These are phyloP conservation scores for Balaeniceps rex DNA, from an alignment of 2,113 vertebrate genomes.

Conservation along the genomic window DNA sequence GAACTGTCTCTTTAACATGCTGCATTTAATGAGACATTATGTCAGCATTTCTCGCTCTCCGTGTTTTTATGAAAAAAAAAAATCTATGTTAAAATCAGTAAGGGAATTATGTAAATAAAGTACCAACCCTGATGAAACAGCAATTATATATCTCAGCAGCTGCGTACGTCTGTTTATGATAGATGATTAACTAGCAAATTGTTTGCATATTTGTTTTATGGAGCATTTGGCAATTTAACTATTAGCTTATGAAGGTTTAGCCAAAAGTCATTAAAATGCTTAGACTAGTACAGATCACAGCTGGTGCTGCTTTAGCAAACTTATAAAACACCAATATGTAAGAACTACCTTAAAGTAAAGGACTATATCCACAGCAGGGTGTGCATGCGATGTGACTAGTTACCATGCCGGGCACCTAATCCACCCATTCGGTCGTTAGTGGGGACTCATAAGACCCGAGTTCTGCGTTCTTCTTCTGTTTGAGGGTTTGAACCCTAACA, in stretches of 20 bases:
- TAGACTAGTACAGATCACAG: slow-evolving; percentile 45
- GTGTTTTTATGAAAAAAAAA: background rate
- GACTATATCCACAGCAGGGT: background rate
- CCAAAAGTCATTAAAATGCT: slow-evolving; percentile 72
- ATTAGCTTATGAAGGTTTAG: slow-evolving; percentile 71
- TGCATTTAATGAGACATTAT: slow-evolving; percentile 68
- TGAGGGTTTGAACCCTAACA: background rate
- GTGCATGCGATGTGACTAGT: background rate
- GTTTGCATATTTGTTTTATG: slow-evolving; percentile 74
- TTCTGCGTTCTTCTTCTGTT: background rate
- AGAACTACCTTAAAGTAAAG: background rate
- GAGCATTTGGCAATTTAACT: slow-evolving; percentile 73
- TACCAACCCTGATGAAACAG: slow-evolving; percentile 59
- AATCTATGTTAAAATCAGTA: slow-evolving; percentile 50
- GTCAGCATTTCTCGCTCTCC: slow-evolving; percentile 22
- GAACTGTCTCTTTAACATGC: slow-evolving; percentile 41
- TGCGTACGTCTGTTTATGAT: slow-evolving; percentile 51
- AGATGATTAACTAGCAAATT: slow-evolving; percentile 77
- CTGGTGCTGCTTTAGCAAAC: slow-evolving; percentile 35
- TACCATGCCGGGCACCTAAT: background rate
- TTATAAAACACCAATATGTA: slow-evolving; percentile 21
- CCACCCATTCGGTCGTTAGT: background rate
- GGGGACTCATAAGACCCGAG: background rate
- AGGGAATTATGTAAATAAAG: slow-evolving; percentile 73
- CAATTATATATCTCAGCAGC: slow-evolving; percentile 74